phyloP scores from a whole-genome alignment of 2,113 vertebrate species.

The Aphelocoma coerulescens region DNA sequence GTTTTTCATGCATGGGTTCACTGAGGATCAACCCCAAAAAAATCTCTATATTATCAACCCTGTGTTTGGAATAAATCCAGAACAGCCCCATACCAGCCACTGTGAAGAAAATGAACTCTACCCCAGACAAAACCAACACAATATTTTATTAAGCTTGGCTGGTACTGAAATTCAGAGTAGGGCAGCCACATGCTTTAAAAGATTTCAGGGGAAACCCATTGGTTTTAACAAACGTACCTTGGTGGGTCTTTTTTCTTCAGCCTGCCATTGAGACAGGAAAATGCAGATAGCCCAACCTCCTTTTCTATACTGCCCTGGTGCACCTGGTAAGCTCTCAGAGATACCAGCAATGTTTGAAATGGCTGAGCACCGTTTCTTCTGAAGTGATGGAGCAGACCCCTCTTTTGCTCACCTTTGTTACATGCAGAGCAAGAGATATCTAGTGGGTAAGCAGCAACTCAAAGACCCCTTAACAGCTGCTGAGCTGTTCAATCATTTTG shows the following conservation, averaged over 20 bases:
- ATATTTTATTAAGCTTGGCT: background rate
- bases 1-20: background rate
- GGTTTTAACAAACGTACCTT: background rate
- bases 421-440: background rate
- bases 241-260: background rate
- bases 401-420: background rate
- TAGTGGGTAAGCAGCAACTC: accelerated
- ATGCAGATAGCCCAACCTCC: background rate
- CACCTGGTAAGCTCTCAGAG: background rate
- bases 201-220: background rate
- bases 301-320: background rate
- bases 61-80: background rate
- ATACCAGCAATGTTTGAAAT: background rate
- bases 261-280: background rate
- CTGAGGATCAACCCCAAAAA: background rate
- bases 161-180: background rate
- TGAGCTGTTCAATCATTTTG: background rate
- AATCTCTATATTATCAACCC: background rate
- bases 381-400: background rate
- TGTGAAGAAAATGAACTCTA: background rate
- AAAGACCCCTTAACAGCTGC: background rate
- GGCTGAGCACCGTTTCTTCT: background rate
- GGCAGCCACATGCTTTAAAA: background rate
- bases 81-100: background rate
- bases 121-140: background rate